phyloP scores from a whole-genome alignment of 2,888 invertebrate genomes.

The Polia nebulosa region DNA sequence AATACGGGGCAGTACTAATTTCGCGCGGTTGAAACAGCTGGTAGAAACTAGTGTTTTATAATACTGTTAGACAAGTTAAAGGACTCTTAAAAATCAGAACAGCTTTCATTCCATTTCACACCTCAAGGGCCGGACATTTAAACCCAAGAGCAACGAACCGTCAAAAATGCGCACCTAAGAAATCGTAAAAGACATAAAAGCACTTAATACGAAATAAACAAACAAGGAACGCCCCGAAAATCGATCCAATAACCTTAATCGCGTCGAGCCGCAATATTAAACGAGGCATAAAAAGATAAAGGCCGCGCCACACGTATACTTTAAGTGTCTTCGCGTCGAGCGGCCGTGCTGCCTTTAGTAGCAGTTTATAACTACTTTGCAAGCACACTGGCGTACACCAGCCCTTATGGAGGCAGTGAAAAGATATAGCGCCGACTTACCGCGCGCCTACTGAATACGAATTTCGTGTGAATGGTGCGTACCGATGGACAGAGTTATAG shows the following conservation, averaged over 20 bases:
- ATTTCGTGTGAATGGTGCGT: slow-evolving; percentile 79
- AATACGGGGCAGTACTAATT: too few relatives aligned
- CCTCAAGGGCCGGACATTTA: slow-evolving; percentile 51
- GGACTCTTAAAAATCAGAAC: slow-evolving; percentile 2
- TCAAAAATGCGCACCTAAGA: slow-evolving; percentile 61
- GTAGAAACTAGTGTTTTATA: too few relatives aligned
- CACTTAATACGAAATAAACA: slow-evolving; percentile 74
- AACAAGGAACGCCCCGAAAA: slow-evolving; percentile 73
- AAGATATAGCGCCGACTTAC: slow-evolving; percentile 82
- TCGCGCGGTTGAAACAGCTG: too few relatives aligned
- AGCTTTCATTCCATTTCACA: neutral
- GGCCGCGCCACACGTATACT: slow-evolving; percentile 76
- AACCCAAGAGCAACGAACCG: slow-evolving; percentile 56
- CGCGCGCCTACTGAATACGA: slow-evolving; percentile 84
- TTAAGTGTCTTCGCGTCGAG: slow-evolving; percentile 73
- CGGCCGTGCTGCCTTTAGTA: slow-evolving; percentile 75
- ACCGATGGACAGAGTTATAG: slow-evolving; percentile 81
- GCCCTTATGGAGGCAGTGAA: slow-evolving; percentile 85
- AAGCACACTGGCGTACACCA: slow-evolving; percentile 75
- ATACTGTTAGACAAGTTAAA: neutral
- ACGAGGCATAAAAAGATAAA: slow-evolving; percentile 78
- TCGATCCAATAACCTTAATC: slow-evolving; percentile 77
- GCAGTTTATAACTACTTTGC: slow-evolving; percentile 85
- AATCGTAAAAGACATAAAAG: slow-evolving; percentile 69
- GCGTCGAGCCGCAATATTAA: slow-evolving; percentile 74